Evolutionary conservation across 2,797 vertebrate genomes (phyloP).

Genomic region (Neosilurus hyrtlii): DNA sequence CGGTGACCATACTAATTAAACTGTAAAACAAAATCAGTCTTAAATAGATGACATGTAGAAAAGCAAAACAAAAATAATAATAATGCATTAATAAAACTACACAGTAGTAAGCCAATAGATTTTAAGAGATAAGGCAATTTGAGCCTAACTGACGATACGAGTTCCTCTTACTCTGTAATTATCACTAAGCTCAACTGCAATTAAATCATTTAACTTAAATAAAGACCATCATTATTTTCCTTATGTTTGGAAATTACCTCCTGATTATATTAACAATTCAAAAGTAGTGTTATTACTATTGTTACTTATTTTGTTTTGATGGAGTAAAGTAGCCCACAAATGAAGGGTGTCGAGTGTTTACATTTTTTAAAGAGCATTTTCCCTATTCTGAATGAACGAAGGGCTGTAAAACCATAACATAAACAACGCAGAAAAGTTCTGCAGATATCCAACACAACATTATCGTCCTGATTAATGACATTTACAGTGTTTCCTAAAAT

Average conservation of each 20-base stretch:
- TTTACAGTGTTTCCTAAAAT: slow-evolving; percentile 72
- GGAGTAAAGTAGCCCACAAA: slow-evolving; percentile 10
- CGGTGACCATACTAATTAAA: slow-evolving; percentile 77
- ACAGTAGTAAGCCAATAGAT: slow-evolving; percentile 80
- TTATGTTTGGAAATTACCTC: slow-evolving; percentile 48
- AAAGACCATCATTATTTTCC: slow-evolving; percentile 47
- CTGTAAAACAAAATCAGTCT: slow-evolving; percentile 72
- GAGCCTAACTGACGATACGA: slow-evolving; percentile 50
- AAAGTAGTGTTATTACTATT: slow-evolving; percentile 24
- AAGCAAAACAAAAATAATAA: slow-evolving; percentile 56
- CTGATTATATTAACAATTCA: slow-evolving; percentile 56
- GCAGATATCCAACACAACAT: slow-evolving; percentile 65
- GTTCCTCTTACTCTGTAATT: slow-evolving; percentile 62
- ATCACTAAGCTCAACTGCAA: slow-evolving; percentile 62
- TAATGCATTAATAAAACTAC: slow-evolving; percentile 72
- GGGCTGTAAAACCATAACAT: slow-evolving; percentile 63
- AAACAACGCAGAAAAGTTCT: slow-evolving; percentile 65
- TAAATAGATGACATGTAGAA: slow-evolving; percentile 79
- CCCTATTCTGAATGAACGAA: slow-evolving; percentile 47
- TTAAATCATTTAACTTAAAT: slow-evolving; percentile 59
- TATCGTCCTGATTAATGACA: slow-evolving; percentile 57
- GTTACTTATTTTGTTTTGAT: slow-evolving; percentile 14
- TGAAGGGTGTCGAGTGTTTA: slow-evolving; percentile 32
- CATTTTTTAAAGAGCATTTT: slow-evolving; percentile 38
- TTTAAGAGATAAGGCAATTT: slow-evolving; percentile 66